A percentile compares a stretch with the other conserved stretches of the same genome.
Evolutionary conservation across 2,888 invertebrate species (phyloP).

Genomic region (Bellardia pandia): DNA sequence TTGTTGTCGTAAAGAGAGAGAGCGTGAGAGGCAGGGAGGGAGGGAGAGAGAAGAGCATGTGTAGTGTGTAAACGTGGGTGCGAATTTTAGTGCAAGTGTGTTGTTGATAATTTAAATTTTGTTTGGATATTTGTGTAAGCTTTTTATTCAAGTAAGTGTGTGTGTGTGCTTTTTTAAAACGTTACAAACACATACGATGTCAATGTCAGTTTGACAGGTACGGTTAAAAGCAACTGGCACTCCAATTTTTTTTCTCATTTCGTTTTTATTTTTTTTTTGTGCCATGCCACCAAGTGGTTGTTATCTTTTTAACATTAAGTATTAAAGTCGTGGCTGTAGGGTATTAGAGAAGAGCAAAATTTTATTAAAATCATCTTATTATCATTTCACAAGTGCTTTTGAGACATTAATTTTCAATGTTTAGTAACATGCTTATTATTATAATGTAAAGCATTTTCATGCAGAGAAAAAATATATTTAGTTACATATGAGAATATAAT

Average conservation of each 20-base stretch:
- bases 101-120: constrained; percentile 62
- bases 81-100: constrained; percentile 52
- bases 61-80: constrained; percentile 49
- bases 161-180: constrained; percentile 1
- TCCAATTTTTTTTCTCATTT: constrained; percentile 26
- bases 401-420: no score
- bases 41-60: constrained; percentile 13
- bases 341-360: not conserved
- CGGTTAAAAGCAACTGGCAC: constrained; percentile 41
- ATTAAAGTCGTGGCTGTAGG: not conserved
- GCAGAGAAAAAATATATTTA: no score
- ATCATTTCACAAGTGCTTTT: no score
- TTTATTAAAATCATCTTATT: not conserved
- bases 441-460: no score
- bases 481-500: no score
- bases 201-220: constrained; percentile 66
- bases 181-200: constrained; percentile 45
- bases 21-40: not conserved
- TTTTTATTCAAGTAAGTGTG: constrained; percentile 22
- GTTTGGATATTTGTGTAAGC: not conserved
- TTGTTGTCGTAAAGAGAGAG: not conserved
- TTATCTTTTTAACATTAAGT: constrained; percentile 2
- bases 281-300: not conserved
- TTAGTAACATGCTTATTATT: no score
- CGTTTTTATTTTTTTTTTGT: not conserved